Evolutionary conservation across 2,888 invertebrate genomes (phyloP), one percentile per base, ranked within the genome.

Genomic region (Girardia tigrina): DNA sequence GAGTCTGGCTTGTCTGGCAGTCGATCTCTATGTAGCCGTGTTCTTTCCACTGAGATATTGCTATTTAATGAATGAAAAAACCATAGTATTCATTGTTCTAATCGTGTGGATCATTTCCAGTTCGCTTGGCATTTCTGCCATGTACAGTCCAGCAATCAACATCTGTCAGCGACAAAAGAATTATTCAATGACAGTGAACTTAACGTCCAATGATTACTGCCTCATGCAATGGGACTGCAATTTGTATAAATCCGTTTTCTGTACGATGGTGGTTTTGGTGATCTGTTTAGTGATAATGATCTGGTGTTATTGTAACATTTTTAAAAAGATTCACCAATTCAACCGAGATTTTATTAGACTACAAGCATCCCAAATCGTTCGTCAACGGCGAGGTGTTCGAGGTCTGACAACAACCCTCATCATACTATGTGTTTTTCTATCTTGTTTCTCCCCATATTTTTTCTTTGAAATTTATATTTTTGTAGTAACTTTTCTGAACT

Each of bases 361-460:
- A 8, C 28, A 26, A 12, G 72, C 26, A 26, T 27, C 26, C 26
- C 72, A 72, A 28, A 26, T 26, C 23, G 4, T 36, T 16, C 36
- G 36, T 36, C 36, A 29, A 6, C 42, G 26, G 8, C 12, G 73
- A 26, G 29, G 29, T 12, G 14, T 28, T 8, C 14, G 73, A 42
- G 73, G 73, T 16, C 73, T 73, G n/a, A 29, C 42, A 14, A 73
- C 73, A 4, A 73, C 73, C 2, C n/a, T 73, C 6, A 73, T 73
- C 20, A 73, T 73, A 16, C 29, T 73, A n/a, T 42, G 27, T 20
- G 20, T 42, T 6, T 73, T 73, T 26, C 27, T 73, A 8, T 16
- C 20, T 23, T 73, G 73, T 29, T 73, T 73, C 20, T 26, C 29
- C 16, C 73, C 73, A 28, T 73, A 73, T 29, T 36, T 36, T 36